These are phyloP conservation scores for Lepidochrysops patricia DNA, from an alignment of 2,888 invertebrate genomes.

Conservation along the genomic window DNA sequence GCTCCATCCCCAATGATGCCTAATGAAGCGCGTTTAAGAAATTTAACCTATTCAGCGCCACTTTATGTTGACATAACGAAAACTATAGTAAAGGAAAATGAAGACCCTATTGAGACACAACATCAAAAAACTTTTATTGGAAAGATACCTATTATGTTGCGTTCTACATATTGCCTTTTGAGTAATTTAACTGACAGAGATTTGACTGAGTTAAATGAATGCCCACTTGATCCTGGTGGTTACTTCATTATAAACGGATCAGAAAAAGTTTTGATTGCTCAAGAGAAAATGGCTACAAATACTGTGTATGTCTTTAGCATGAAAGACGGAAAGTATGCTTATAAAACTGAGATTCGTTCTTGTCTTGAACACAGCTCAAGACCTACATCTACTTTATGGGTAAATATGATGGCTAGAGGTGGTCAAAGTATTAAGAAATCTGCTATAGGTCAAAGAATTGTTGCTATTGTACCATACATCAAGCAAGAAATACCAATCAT, in stretches of 20 bases:
- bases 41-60: slow-evolving; percentile 98
- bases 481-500: slow-evolving; percentile 99
- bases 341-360: slow-evolving; percentile 97
- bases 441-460: slow-evolving; percentile 98
- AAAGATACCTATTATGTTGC: slow-evolving; percentile 99
- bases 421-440: slow-evolving; percentile 99
- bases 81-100: slow-evolving; percentile 92
- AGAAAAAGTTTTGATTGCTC: slow-evolving; percentile 98
- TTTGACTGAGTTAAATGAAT: slow-evolving; percentile 98
- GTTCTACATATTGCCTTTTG: slow-evolving; percentile 97
- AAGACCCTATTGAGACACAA: slow-evolving; percentile 89
- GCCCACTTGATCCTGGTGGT: slow-evolving; percentile 98
- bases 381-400: slow-evolving; percentile 98
- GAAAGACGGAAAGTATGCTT: slow-evolving; percentile 99
- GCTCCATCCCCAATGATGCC: slow-evolving; percentile 99
- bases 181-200: slow-evolving; percentile 98
- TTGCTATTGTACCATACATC: slow-evolving; percentile 98
- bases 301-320: slow-evolving; percentile 99
- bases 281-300: slow-evolving; percentile 99
- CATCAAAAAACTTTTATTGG: slow-evolving; percentile 85
- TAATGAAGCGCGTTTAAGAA: slow-evolving; percentile 97
- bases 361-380: slow-evolving; percentile 81
- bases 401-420: slow-evolving; percentile 99
- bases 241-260: slow-evolving; percentile 99
- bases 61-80: slow-evolving; percentile 99